Base-by-base conservation (phyloP, 2,888 invertebrate genomes). In the Spodoptera picta region DNA sequence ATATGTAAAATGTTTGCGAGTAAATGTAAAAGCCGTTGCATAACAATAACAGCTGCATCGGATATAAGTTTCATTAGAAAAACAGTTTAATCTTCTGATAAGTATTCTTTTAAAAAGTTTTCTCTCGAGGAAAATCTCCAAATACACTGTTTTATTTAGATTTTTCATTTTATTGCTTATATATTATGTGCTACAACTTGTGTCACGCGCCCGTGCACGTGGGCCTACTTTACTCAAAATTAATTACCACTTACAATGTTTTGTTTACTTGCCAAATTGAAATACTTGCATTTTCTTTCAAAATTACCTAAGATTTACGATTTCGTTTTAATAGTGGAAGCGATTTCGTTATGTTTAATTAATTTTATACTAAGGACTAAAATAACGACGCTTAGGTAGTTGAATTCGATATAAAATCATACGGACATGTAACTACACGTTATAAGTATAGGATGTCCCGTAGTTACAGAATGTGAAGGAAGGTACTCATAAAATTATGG, bases 221-320 rank as follows among this genome's bases (percentile, higher is more conserved):
- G 71, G 41, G 10, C 23, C 49, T 63, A 63, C 52, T 43, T 56
- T 65, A 49, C 52, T 54, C 55, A 69, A 72, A 36, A 66, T 66
- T 74, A 77, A 74, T 65, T 53, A 53, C 41, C 61, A 50, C 65
- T 58, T 60, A 43, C 57, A 42, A 51, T 64, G 52, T 58, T 52
- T 64, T 62, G 60, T 69, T 73, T 68, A 55, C 52, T 69, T 62
- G 59, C 72, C 70, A 62, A 75, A 66, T 65, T 55, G 65, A 72
- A 65, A 63, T 56, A 24, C 24, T 19, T 54, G 36, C 12, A 41
- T 44, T 51, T 58, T 52, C 61, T 48, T 12, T 31, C 42, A 51
- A 23, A 57, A 50, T 71, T 47, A 44, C 12, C 3, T 11, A 19
- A 11, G n/a, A 51, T 19, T 47, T 45, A 7, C 46, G 9, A 50